Conservation (phyloP, 1,140 invertebrate species). For the Drosophila watanabei region DNA sequence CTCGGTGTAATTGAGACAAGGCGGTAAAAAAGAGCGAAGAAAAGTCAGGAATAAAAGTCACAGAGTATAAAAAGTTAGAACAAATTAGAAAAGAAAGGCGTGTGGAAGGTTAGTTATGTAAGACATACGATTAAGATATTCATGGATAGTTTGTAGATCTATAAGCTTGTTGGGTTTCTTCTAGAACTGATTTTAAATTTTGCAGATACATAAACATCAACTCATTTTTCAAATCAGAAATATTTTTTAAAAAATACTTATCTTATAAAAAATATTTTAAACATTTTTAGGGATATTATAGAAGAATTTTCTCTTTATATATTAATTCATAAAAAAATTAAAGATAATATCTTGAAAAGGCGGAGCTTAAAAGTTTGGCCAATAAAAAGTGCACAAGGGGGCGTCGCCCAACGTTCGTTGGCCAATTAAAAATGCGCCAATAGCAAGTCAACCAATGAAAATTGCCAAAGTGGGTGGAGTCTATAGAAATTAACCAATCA, state of each 20-base stretch:
- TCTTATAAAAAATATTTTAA: background rate
- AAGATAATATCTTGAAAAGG: background rate
- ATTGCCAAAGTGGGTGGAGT: background rate
- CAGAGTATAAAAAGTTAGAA: background rate
- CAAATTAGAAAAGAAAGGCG: background rate
- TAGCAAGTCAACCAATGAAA: background rate
- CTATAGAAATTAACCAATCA: background rate
- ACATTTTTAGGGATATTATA: background rate
- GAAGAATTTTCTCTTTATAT: too few species aligned
- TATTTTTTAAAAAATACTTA: too few species aligned
- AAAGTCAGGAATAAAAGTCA: background rate
- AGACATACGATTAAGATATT: background rate
- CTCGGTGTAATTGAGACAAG: conserved; percentile 29
- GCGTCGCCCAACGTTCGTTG: conserved; percentile 2
- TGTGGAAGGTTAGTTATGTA: too few species aligned
- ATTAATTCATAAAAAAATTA: too few species aligned
- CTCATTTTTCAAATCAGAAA: background rate
- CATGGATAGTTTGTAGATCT: too few species aligned
- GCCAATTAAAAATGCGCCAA: conserved; percentile 5
- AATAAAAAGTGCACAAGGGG: background rate
- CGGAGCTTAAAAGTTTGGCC: background rate
- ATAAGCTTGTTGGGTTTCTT: too few species aligned
- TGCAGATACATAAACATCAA: background rate
- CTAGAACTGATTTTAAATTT: too few species aligned
- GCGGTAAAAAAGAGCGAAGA: background rate